Evolutionary conservation across 2,888 invertebrate species (phyloP).

Genomic region (Papilio demoleus): DNA sequence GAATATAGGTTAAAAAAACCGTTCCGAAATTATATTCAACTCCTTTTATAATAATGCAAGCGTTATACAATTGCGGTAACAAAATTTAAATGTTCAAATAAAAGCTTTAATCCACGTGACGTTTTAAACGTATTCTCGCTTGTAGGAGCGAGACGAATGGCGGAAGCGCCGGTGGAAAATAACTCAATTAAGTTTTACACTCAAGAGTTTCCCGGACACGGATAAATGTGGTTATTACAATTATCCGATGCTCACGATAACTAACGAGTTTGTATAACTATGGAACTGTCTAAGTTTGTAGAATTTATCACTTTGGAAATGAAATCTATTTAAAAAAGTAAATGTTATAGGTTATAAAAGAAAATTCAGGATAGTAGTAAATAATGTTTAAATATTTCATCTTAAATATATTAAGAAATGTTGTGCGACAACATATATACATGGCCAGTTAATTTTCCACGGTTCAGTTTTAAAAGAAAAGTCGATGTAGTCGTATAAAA

Average conservation of each 20-base stretch:
- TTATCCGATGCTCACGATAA: conserved; percentile 67
- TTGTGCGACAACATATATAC: neutral
- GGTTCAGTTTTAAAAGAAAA: conserved; percentile 50
- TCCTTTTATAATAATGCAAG: conserved; percentile 37
- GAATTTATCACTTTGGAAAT: conserved; percentile 19
- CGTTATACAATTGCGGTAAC: conserved; percentile 43
- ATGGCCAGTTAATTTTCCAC: conserved; percentile 45
- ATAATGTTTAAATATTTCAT: neutral
- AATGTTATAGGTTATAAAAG: neutral
- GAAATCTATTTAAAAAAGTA: conserved; percentile 5
- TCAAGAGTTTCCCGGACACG: conserved; percentile 65
- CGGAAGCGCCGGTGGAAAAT: conserved; percentile 58
- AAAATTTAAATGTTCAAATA: conserved; percentile 42
- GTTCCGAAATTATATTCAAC: conserved; percentile 33
- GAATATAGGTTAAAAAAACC: conserved; percentile 37
- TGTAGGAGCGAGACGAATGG: conserved; percentile 38
- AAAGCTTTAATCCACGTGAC: conserved; percentile 43
- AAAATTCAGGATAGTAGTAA: conserved; percentile 2
- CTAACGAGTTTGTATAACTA: conserved; percentile 55
- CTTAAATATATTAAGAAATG: neutral
- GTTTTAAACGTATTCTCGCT: conserved; percentile 16
- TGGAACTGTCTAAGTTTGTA: conserved; percentile 20
- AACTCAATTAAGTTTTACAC: conserved; percentile 77
- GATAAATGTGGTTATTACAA: conserved; percentile 77
- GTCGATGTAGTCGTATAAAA: conserved; percentile 54